Base-by-base conservation (phyloP, 2,113 vertebrate genomes). In the Pseudorasbora parva region DNA sequence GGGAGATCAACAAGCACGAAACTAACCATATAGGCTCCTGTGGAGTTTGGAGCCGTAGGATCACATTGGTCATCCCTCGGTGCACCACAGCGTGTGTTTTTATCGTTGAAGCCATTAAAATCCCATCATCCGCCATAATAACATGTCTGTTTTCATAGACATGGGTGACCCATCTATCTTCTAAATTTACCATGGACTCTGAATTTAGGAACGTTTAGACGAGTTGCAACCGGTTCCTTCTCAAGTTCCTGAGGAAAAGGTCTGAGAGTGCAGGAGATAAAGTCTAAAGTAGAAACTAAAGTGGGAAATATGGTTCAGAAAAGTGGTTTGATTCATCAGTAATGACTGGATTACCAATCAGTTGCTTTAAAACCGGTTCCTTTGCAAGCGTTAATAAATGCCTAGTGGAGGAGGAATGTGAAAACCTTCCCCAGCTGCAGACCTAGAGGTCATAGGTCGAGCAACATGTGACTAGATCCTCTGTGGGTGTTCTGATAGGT, bases 381-480 rank as follows among this genome's bases (percentile, higher is more conserved):
- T 91, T 91, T 60, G 76, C 69, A 87, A 56, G 86, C 82, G 89
- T 87, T 93, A 93, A 93, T 91, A 86, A 89, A 88, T 93, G 91
- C 90, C 91, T 91, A 90, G 71, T 74, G 82, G 80, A 87, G 60
- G 82, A 91, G 90, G 91, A 92, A 93, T 92, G 91, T 88, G 84
- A 91, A 90, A 88, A 87, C 89, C 88, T 82, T 82, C 89, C 90
- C 86, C 93, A 92, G 92, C 92, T 93, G 92, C 90, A 91, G 78
- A 84, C 89, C 85, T 57, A 66, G 73, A 87, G 91, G 59, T 92
- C 91, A 93, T 83, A 93, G 93, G 90, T 93, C 90, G 87, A 47
- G 80, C 81, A 89, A 87, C 90, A 93, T 90, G 90, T 91, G 91
- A 92, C 91, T 92, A 86, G 92, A 91, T 91, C 91, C 90, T 85